These are phyloP conservation scores for Cepaea hortensis DNA, from an alignment of 2,888 invertebrate species.

Conservation along the genomic window DNA sequence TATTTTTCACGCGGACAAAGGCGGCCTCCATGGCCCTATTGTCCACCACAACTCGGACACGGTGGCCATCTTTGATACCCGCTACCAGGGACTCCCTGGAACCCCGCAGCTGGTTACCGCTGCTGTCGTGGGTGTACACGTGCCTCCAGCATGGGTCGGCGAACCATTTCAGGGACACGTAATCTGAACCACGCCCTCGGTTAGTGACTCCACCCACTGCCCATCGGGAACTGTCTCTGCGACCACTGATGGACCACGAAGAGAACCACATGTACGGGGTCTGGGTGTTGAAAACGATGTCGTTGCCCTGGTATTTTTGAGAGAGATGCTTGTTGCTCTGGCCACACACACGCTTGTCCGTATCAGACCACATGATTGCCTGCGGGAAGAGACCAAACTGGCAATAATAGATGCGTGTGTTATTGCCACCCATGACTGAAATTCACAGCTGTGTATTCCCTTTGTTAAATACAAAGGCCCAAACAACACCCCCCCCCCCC, in stretches of 20 bases:
- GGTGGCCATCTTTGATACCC: constrained; percentile 50
- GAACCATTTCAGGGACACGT: constrained; percentile 54
- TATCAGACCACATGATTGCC: constrained; percentile 38
- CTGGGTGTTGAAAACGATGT: constrained; percentile 54
- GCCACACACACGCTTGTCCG: constrained; percentile 48
- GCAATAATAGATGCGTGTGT: too few relatives aligned
- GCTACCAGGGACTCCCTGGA: constrained; percentile 47
- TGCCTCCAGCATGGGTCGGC: constrained; percentile 54
- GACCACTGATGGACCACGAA: constrained; percentile 52
- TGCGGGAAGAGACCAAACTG: neutral
- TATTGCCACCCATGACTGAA: too few relatives aligned
- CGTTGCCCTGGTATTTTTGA: constrained; percentile 50
- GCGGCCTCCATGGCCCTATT: constrained; percentile 51
- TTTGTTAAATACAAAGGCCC: too few relatives aligned
- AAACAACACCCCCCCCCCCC: too few relatives aligned
- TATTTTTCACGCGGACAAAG: constrained; percentile 46
- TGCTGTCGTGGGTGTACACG: constrained; percentile 51
- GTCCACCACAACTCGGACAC: constrained; percentile 48
- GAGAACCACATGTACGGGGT: constrained; percentile 54
- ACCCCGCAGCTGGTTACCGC: constrained; percentile 47
- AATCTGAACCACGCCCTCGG: constrained; percentile 52
- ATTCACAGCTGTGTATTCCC: too few relatives aligned
- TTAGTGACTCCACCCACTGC: constrained; percentile 52
- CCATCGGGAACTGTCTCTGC: constrained; percentile 53
- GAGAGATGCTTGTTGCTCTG: constrained; percentile 54